Conservation (phyloP, 2,113 vertebrate genomes). For the Siniperca knerii region DNA sequence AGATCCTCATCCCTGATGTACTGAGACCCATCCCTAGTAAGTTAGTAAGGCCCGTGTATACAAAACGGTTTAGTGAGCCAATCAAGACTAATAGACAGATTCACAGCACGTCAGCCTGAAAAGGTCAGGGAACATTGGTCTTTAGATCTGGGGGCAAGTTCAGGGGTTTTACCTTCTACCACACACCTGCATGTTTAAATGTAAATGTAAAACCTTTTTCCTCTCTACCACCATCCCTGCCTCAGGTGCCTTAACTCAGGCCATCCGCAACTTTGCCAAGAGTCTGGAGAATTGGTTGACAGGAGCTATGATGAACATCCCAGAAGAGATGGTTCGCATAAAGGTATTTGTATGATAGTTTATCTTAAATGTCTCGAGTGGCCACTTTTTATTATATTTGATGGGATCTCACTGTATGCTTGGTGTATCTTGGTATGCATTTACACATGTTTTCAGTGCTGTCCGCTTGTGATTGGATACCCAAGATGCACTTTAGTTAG, state of each 20-base stretch:
- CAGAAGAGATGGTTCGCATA: slow-evolving; percentile 93
- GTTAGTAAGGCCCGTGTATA: slow-evolving; percentile 48
- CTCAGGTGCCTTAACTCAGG: slow-evolving; percentile 96
- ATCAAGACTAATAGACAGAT: not conserved
- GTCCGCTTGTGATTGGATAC: not conserved
- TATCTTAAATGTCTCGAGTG: not conserved
- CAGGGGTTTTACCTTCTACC: not conserved
- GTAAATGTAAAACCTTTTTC: not conserved
- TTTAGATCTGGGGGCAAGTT: not conserved
- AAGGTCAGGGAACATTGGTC: not conserved
- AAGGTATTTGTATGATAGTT: slow-evolving; percentile 80
- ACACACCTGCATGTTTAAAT: not conserved
- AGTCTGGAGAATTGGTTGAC: slow-evolving; percentile 94
- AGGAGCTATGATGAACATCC: slow-evolving; percentile 94
- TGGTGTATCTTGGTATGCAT: not conserved
- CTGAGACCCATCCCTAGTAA: slow-evolving; percentile 94
- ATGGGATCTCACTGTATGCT: not conserved
- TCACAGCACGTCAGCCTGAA: not conserved
- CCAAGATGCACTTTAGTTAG: not conserved
- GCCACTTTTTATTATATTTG: not conserved
- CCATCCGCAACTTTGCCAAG: slow-evolving; percentile 95
- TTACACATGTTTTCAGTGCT: not conserved
- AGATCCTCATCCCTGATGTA: slow-evolving; percentile 92
- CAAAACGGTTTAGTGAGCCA: not conserved
- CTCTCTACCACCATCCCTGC: not conserved